Evolutionary conservation across 2,888 invertebrate genomes (phyloP).

Genomic region (Rhagonycha fulva): DNA sequence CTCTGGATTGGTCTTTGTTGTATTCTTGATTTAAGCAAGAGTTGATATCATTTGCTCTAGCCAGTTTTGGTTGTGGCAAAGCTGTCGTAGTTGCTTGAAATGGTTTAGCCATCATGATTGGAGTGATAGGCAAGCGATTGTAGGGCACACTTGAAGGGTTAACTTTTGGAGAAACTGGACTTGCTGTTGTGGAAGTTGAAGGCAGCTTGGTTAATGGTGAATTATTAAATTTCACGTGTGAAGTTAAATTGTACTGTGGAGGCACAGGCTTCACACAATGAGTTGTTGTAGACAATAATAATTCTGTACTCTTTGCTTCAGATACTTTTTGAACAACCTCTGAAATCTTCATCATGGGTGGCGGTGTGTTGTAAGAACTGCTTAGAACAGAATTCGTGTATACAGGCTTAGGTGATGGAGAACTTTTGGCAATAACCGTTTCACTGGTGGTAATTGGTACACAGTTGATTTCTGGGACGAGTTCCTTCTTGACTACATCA

Average conservation of each 20-base stretch:
- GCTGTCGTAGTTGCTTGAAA: slow-evolving; percentile 57
- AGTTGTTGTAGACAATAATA: neutral
- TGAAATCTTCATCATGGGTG: slow-evolving; percentile 6
- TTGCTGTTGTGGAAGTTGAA: slow-evolving; percentile 26
- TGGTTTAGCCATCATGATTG: slow-evolving; percentile 64
- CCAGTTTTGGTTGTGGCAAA: slow-evolving; percentile 51
- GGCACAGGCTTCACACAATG: slow-evolving; percentile 14
- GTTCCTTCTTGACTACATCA: neutral
- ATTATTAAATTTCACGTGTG: slow-evolving; percentile 31
- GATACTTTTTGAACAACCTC: slow-evolving; percentile 5
- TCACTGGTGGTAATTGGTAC: neutral
- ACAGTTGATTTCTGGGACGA: neutral
- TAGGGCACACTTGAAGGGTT: slow-evolving; percentile 51
- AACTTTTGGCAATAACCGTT: neutral
- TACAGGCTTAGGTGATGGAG: neutral
- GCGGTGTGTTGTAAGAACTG: neutral
- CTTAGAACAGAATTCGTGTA: neutral
- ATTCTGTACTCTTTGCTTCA: neutral
- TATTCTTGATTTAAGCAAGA: slow-evolving; percentile 36
- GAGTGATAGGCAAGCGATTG: slow-evolving; percentile 63
- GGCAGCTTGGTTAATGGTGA: slow-evolving; percentile 16
- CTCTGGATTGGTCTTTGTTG: slow-evolving; percentile 53
- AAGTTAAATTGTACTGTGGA: slow-evolving; percentile 32
- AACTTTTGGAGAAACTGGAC: slow-evolving; percentile 25
- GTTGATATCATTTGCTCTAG: slow-evolving; percentile 41